Base-by-base conservation (phyloP, 2,888 invertebrate genomes). In the Drosophila emarginata region DNA sequence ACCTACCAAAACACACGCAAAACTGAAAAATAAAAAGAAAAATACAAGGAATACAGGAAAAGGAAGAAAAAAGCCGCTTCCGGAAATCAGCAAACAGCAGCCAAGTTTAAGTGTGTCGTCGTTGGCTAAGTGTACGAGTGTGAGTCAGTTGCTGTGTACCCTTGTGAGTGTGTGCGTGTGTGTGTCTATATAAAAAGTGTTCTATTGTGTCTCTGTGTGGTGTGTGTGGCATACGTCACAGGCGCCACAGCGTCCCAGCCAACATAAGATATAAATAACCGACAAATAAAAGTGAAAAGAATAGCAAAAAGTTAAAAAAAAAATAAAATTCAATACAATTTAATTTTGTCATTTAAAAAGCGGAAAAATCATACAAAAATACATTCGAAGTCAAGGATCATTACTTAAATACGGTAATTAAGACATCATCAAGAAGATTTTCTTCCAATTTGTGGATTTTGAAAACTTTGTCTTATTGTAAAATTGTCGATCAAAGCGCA, bases 241-340 rank as follows among this genome's bases (percentile, higher is more conserved):
- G 79, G 67, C 75, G 72, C 66, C 79, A 68, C 54, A 54, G 45
- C 67, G 76, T 71, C 77, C 32, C 67, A 70, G 70, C 74, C 23
- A 67, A 61, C 60, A 73, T 63, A 50, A 59, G 70, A 67, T 32
- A 64, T 69, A 71, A 71, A 70, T 69, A 71, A 45, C 59, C 65
- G 40, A 61, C 56, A 67, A 59, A 57, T 56, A 54, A 67, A 76
- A 77, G 64, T 67, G 72, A 67, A 59, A 64, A 50, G 60, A 58
- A 59, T 51, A 23, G 45, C 36, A 26, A 37, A 18, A 62, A 56
- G 26, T 26, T 21, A 36, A 68, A 18, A 40, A 21, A 57, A 54
- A 37, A 36, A 68, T 66, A 73, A 76, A 67, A 67, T 77, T 64
- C 6, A 67, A 64, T 63, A 63, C 67, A 69, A 69, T 77, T 59